Conservation (phyloP, 2,888 invertebrate genomes). For the Norana najaformis region DNA sequence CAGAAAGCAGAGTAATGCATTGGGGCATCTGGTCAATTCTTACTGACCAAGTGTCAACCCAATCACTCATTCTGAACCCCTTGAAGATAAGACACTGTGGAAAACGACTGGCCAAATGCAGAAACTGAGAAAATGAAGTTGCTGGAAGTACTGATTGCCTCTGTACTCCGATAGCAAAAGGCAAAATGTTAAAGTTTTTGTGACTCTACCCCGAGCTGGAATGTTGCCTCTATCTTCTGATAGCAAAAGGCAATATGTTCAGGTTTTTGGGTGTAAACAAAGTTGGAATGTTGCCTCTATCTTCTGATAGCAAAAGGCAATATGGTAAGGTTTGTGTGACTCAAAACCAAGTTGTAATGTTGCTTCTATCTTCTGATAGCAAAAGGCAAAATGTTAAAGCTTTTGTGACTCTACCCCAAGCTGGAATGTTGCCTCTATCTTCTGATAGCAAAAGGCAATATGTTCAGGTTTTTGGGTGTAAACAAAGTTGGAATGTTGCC, state of each 20-base stretch:
- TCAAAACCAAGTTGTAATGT: too few relatives aligned
- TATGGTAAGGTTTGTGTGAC: too few relatives aligned
- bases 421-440: too few relatives aligned
- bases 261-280: neutral
- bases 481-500: too few relatives aligned
- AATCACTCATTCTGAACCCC: neutral
- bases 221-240: neutral
- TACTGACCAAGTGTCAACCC: neutral
- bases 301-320: too few relatives aligned
- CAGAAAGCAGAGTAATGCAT: neutral
- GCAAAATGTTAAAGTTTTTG: neutral
- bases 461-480: neutral
- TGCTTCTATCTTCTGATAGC: neutral
- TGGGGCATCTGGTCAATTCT: neutral
- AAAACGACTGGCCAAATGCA: neutral
- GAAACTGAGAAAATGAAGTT: neutral
- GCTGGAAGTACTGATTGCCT: neutral
- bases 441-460: neutral
- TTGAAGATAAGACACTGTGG: neutral
- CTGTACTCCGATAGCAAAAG: neutral
- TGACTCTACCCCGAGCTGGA: neutral
- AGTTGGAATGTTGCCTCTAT: too few relatives aligned
- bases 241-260: neutral
- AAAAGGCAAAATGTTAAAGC: too few relatives aligned
- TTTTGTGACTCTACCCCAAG: neutral